Conservation (phyloP, 30 jellyfish, hydroid and myxozoan genomes). For the Aurelia aurita complex sp. Pacific region DNA sequence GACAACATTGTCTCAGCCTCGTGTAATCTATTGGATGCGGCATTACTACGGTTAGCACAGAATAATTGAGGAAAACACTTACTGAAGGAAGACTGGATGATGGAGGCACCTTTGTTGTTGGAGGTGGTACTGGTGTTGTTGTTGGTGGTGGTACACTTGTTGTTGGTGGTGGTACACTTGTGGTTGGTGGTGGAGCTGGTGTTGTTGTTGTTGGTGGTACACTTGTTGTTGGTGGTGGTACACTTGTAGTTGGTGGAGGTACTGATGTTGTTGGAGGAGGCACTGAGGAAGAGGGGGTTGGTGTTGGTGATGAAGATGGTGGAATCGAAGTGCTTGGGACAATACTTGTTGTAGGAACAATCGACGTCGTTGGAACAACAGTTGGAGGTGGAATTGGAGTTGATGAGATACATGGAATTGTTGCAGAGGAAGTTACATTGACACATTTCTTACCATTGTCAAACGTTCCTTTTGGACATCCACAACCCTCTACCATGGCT, state of each 20-base stretch:
- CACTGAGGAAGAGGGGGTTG: slow-evolving; percentile 12
- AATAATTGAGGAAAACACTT: too few relatives aligned
- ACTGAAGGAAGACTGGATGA: too few relatives aligned
- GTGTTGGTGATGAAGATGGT: slow-evolving; percentile 30
- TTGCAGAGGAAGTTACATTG: slow-evolving; percentile 15
- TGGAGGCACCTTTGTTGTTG: too few relatives aligned
- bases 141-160: slow-evolving; percentile 19
- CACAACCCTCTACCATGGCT: slow-evolving; percentile 96
- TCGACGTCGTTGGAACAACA: slow-evolving; percentile 23
- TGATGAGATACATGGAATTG: slow-evolving; percentile 22
- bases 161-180: slow-evolving; percentile 10
- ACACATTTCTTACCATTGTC: slow-evolving; percentile 88
- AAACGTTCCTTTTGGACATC: slow-evolving; percentile 91
- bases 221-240: slow-evolving; percentile 26
- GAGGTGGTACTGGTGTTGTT: background rate
- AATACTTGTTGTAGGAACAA: background rate
- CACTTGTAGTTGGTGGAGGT: slow-evolving; percentile 20
- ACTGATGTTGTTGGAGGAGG: slow-evolving; percentile 7
- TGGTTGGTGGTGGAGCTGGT: background rate
- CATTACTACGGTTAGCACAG: too few relatives aligned
- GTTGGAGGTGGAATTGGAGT: slow-evolving; percentile 47
- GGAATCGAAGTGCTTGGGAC: background rate
- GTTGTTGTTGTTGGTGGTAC: slow-evolving; percentile 5
- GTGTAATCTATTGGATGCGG: too few relatives aligned
- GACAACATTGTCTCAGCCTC: too few relatives aligned